Base-by-base conservation (phyloP, 2,888 invertebrate species). In the Heliconius sara region DNA sequence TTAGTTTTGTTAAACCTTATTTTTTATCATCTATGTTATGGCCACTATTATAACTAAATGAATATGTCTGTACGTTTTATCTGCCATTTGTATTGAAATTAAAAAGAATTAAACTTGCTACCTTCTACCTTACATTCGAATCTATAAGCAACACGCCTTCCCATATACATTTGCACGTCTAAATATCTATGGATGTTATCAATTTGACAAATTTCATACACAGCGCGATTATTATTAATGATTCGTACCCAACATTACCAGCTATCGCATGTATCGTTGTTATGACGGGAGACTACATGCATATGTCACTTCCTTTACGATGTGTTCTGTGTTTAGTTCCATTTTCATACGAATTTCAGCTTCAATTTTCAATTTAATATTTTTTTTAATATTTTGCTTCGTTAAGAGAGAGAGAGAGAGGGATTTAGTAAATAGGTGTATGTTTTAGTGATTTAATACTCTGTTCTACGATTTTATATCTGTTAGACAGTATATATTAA, bases 251-350 rank as follows among this genome's bases (percentile, higher is more conserved):
- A 83, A 79, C 84, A 84, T 85, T 84, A 84, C 83, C 74, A 66
- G 19, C 74, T 81, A 81, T 80, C 79, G 57, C 52, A 66, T 76
- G 77, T 47, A 70, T 70, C 70, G 70, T 66, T 82, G 82, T 79
- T 82, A 82, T 82, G 82, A 82, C 82, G 79, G 80, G 77, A 79
- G 79, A 71, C 75, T 79, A 79, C 76, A 78, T 47, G 80, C 76
- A 79, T 77, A 79, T 77, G 80, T 83, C 84, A 81, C 83, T 86
- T 85, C 86, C 83, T 85, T 75, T 78, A 79, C 66, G 80, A 80
- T 80, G 68, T 74, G 60, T 63, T 63, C 63, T 65, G 63, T 4
- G 70, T 22, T 0, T 52, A 76, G 67, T 76, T 82, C 76, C 80
- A 78, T 77, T 78, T n/a, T 66, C 47, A 27, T n/a, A 66, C 47